Percentiles rank a stretch among this genome's conserved stretches.
Evolutionary conservation across 2,888 invertebrate genomes (phyloP).

Genomic region (Andrena hattorfiana): DNA sequence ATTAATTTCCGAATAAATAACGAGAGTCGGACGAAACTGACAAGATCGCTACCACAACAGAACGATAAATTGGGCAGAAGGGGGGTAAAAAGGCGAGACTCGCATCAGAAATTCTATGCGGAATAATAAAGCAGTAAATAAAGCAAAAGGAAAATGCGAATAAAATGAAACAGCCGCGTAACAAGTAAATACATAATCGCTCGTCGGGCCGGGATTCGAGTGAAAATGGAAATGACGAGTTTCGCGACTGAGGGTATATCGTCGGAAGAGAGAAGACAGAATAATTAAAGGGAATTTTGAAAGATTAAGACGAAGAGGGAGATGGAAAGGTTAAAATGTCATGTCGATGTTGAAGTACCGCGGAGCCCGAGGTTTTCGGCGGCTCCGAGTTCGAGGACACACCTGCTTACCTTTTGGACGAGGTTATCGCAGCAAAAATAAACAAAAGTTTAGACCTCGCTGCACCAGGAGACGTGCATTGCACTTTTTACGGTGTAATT

Average conservation of each 20-base stretch:
- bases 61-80: background rate
- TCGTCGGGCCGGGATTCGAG: background rate
- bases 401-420: conserved; percentile 67
- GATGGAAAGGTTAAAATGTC: conserved; percentile 81
- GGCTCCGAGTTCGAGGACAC: background rate
- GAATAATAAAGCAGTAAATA: conserved; percentile 26
- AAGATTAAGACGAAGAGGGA: conserved; percentile 32
- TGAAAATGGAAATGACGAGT: conserved; percentile 3
- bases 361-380: background rate
- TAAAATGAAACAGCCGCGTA: conserved; percentile 8
- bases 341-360: conserved; percentile 55
- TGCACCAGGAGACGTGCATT: conserved; percentile 75
- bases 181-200: background rate
- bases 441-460: conserved; percentile 72
- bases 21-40: background rate
- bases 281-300: conserved; percentile 2
- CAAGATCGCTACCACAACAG: background rate
- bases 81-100: background rate
- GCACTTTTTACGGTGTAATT: conserved; percentile 74
- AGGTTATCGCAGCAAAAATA: conserved; percentile 57
- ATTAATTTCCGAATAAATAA: background rate
- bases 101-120: background rate
- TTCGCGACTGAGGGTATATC: background rate
- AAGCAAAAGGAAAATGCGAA: conserved; percentile 30
- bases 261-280: background rate